These are phyloP conservation scores for Bergia sp. DNA, from an alignment of 92 coral and sea anemone genomes.

Conservation along the genomic window DNA sequence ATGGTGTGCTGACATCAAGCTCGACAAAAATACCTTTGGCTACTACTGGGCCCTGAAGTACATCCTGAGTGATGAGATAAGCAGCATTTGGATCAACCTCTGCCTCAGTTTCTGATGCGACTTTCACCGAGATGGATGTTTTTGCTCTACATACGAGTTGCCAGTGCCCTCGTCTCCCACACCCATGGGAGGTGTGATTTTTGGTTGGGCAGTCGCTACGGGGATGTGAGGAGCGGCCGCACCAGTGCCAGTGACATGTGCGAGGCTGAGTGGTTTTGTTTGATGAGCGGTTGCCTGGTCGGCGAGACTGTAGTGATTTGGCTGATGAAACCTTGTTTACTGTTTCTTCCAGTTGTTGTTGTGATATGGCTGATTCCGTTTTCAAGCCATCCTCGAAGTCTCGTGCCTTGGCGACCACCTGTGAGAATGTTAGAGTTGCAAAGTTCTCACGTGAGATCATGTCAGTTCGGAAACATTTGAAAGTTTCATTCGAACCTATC, in stretches of 20 bases:
- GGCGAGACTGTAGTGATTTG: slow-evolving; percentile 15
- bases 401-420: slow-evolving; percentile 62
- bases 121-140: slow-evolving; percentile 24
- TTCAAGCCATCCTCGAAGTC: slow-evolving; percentile 57
- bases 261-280: too few relatives aligned
- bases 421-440: slow-evolving; percentile 50
- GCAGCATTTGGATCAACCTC: background rate
- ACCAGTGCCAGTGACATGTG: slow-evolving; percentile 25
- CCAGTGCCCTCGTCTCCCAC: slow-evolving; percentile 66
- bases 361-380: slow-evolving; percentile 43
- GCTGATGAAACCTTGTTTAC: slow-evolving; percentile 45
- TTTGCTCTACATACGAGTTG: slow-evolving; percentile 25
- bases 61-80: slow-evolving; percentile 45
- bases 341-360: slow-evolving; percentile 48
- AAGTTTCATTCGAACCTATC: slow-evolving; percentile 62
- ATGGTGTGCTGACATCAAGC: slow-evolving; percentile 49
- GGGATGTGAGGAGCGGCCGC: slow-evolving; percentile 53
- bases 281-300: background rate
- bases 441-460: slow-evolving; percentile 59
- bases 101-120: slow-evolving; percentile 6
- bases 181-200: slow-evolving; percentile 51
- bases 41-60: slow-evolving; percentile 45
- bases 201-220: slow-evolving; percentile 59
- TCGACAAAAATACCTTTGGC: slow-evolving; percentile 63
- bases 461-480: slow-evolving; percentile 59